Evolutionary conservation across 2,113 vertebrate genomes (phyloP), one percentile per base, ranked within the genome.

Genomic region (Agapornis roseicollis): DNA sequence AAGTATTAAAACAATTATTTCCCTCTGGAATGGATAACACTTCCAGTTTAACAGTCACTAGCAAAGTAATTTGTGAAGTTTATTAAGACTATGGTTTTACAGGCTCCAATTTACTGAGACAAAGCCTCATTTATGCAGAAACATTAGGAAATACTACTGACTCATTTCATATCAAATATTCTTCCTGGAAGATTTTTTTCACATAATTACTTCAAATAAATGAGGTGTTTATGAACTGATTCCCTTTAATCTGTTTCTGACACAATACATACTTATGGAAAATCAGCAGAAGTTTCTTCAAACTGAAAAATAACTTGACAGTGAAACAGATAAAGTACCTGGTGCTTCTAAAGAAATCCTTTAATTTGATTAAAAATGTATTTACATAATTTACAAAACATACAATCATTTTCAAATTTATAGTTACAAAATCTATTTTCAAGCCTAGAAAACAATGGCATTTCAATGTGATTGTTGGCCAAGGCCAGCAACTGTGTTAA

Each of bases 171-270:
- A 93, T 55, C 76, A 81, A 92, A 86, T 90, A 89, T 81, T 90
- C 85, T 91, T 96, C 69, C 74, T 80, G 72, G 46, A 94, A 91
- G 77, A 95, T 80, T 55, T 90, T 86, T 85, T 93, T 94, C 72
- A 79, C 76, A 90, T 92, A 94, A 95, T 94, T 96, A 89, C 90
- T 94, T 95, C 88, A 95, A 94, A 94, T 81, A 96, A 96, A 95
- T 88, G 92, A 94, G 80, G 61, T 74, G 31, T 82, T 94, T 94
- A 46, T 91, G 91, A 95, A 77, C 66, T 23, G 9, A 66, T 35
- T 93, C 42, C 10, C 56, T 94, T 95, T 93, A 96, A 91, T 93
- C 72, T 95, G 42, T 17, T 85, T 78, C 77, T 90, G 72, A 90
- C 91, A 90, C 23, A 91, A 74, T 86, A 68, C 25, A 2, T 35